Evolutionary conservation across 1,140 invertebrate species (phyloP).

Genomic region (Hylaeus volcanicus): DNA sequence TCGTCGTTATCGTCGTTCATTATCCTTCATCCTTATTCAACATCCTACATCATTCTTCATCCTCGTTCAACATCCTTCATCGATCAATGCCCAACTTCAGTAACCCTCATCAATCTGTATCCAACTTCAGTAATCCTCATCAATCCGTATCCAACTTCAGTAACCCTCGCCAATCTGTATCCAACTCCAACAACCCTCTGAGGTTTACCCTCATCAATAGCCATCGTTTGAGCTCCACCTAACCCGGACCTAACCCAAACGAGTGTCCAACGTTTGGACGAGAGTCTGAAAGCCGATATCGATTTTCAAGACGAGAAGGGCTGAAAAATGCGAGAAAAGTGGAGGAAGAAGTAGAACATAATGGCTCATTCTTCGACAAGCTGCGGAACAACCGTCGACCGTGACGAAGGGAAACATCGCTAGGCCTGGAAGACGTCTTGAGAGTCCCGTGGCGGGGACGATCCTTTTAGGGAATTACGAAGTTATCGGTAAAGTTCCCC

Average conservation of each 20-base stretch:
- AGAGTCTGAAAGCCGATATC: constrained; percentile 30
- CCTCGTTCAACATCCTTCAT: too few species aligned
- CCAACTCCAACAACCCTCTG: too few species aligned
- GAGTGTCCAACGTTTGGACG: constrained; percentile 37
- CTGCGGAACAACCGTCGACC: constrained; percentile 40
- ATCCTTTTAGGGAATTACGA: constrained; percentile 69
- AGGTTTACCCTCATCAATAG: too few species aligned
- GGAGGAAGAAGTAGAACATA: not conserved
- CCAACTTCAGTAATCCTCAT: too few species aligned
- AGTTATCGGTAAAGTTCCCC: constrained; percentile 66
- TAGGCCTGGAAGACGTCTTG: constrained; percentile 43
- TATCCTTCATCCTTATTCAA: too few species aligned
- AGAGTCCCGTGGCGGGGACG: constrained; percentile 54
- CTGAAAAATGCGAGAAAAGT: not conserved
- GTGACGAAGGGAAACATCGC: constrained; percentile 45
- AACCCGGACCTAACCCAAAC: not conserved
- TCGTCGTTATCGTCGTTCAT: too few species aligned
- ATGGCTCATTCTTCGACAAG: constrained; percentile 31
- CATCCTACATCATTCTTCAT: too few species aligned
- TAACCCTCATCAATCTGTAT: too few species aligned
- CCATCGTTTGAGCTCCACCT: too few species aligned
- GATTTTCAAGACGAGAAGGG: constrained; percentile 12
- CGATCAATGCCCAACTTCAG: too few species aligned
- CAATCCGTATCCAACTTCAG: too few species aligned
- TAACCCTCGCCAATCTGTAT: too few species aligned